Conservation (phyloP, 1,140 invertebrate genomes). For the Bactericera cockerelli region DNA sequence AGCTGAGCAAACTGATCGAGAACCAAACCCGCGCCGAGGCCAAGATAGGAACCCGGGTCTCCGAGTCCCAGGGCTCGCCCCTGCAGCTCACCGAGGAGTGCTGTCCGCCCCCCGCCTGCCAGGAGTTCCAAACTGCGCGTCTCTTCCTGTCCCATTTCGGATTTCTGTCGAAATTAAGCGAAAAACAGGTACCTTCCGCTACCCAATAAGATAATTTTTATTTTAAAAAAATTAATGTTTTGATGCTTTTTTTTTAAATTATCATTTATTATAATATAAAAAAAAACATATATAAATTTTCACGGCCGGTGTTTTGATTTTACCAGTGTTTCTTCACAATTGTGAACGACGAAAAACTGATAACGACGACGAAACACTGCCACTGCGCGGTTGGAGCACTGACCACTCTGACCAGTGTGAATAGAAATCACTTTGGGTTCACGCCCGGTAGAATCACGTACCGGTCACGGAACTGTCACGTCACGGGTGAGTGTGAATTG, state of each 20-base stretch:
- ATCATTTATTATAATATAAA: conserved; percentile 10
- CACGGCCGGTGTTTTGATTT: no score
- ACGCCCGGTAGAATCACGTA: no score
- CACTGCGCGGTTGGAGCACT: no score
- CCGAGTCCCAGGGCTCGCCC: conserved; percentile 15
- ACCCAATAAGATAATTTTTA: not conserved
- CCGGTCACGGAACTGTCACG: no score
- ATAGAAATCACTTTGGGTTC: no score
- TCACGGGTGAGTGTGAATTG: no score
- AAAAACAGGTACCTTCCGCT: conserved; percentile 15
- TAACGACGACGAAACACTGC: no score
- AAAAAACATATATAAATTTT: no score
- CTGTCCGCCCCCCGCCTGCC: conserved; percentile 59
- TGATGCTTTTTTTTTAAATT: conserved; percentile 3
- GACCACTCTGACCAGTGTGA: no score
- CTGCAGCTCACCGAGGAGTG: conserved; percentile 43
- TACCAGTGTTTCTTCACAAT: no score
- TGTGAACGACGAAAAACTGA: no score
- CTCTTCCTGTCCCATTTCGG: conserved; percentile 90
- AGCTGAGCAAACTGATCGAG: conserved; percentile 39
- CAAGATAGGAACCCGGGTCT: conserved; percentile 26
- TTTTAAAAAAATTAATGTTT: not conserved
- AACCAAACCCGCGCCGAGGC: conserved; percentile 34
- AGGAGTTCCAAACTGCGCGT: conserved; percentile 86
- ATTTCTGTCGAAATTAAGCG: conserved; percentile 38